Evolutionary conservation across 2,888 invertebrate species (phyloP).

Genomic region (Thecocarcelia acutangulata): DNA sequence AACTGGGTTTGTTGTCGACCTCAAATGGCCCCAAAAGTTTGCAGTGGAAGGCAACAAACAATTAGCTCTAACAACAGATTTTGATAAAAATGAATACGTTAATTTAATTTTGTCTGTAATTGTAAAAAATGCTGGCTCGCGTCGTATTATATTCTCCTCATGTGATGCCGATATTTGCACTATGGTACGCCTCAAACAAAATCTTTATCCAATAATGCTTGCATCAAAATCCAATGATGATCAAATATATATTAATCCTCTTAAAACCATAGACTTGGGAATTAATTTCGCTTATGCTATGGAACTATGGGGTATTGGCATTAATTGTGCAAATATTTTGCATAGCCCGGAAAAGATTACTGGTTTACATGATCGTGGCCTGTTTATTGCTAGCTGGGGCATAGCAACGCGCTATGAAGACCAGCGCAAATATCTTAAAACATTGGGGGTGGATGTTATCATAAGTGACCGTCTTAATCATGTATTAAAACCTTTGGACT

Average conservation of each 20-base stretch:
- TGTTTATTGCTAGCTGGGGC: constrained; percentile 97
- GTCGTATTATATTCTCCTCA: constrained; percentile 93
- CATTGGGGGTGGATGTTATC: constrained; percentile 93
- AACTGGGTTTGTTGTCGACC: constrained; percentile 96
- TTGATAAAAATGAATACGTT: constrained; percentile 94
- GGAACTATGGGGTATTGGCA: constrained; percentile 92
- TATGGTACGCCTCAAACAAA: constrained; percentile 95
- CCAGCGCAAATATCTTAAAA: constrained; percentile 90
- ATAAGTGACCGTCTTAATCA: constrained; percentile 92
- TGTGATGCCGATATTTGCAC: constrained; percentile 97
- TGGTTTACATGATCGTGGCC: constrained; percentile 87
- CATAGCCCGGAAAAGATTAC: constrained; percentile 87
- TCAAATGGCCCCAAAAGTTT: constrained; percentile 96
- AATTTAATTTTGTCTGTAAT: constrained; percentile 91
- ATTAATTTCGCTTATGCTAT: constrained; percentile 89
- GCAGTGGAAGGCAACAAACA: not conserved
- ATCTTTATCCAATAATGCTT: constrained; percentile 96
- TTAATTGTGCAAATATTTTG: constrained; percentile 92
- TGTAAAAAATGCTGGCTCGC: constrained; percentile 87
- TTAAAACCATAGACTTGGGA: constrained; percentile 85
- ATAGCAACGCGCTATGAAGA: constrained; percentile 93
- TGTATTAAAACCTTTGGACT: constrained; percentile 74
- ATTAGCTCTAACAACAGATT: not conserved
- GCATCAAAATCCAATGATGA: constrained; percentile 78
- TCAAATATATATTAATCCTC: constrained; percentile 86